Evolutionary conservation across 2,888 invertebrate species (phyloP).

Genomic region (Nipponacmea schrenckii): DNA sequence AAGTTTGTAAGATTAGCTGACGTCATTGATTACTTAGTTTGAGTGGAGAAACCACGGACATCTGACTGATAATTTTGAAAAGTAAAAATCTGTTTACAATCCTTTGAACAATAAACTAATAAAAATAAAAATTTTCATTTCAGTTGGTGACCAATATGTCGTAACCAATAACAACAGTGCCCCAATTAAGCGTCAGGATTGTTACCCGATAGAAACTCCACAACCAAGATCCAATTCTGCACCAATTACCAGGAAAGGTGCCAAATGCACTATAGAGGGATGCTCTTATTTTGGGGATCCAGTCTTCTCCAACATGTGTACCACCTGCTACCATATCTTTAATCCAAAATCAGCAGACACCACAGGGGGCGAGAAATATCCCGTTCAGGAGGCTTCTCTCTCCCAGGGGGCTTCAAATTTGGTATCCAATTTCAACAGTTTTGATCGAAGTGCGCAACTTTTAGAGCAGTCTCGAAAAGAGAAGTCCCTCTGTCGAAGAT

Average conservation of each 20-base stretch:
- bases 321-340: constrained; percentile 29
- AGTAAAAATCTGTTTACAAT: too few species aligned
- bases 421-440: constrained; percentile 21
- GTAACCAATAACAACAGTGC: constrained; percentile 2
- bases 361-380: too few species aligned
- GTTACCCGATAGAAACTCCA: background rate
- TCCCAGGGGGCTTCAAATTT: background rate
- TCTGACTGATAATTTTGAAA: too few species aligned
- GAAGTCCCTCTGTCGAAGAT: constrained; percentile 26
- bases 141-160: too few species aligned
- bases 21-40: too few species aligned
- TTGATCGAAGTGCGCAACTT: constrained; percentile 34
- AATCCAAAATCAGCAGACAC: too few species aligned
- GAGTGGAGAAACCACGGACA: too few species aligned
- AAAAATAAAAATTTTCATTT: too few species aligned
- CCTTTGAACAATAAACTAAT: too few species aligned
- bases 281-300: constrained; percentile 43
- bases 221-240: background rate
- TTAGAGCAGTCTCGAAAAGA: constrained; percentile 27
- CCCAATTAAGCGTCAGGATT: background rate
- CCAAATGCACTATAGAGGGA: constrained; percentile 6
- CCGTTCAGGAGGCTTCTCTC: background rate
- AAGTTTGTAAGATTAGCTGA: too few species aligned
- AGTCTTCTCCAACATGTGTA: constrained; percentile 34
- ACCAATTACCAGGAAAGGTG: background rate